Evolutionary conservation across 2,113 vertebrate genomes (phyloP).

Genomic region (Rousettus leschenaultii): DNA sequence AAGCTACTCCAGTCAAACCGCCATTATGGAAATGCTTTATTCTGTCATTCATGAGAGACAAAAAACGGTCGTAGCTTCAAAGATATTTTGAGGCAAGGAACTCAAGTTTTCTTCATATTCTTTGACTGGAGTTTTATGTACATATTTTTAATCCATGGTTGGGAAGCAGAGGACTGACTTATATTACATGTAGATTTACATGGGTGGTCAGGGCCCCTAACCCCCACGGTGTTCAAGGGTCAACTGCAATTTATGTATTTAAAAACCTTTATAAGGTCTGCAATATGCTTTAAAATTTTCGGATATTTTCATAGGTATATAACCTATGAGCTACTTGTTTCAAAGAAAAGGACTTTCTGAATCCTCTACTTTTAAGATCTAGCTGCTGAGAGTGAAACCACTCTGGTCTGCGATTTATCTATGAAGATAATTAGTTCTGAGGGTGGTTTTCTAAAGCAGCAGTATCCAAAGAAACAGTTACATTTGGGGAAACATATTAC

Average conservation of each 20-base stretch:
- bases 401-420: background rate
- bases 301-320: background rate
- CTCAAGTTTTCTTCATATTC: background rate
- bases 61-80: background rate
- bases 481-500: background rate
- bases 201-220: background rate
- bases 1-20: background rate
- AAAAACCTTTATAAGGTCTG: background rate
- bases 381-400: background rate
- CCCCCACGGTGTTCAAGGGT: background rate
- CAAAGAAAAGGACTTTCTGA: background rate
- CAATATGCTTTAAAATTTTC: background rate
- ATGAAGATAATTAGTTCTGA: background rate
- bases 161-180: background rate
- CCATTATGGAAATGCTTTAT: accelerated
- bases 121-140: background rate
- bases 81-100: background rate
- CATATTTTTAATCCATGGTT: background rate
- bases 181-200: background rate
- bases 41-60: background rate
- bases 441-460: background rate
- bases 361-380: background rate
- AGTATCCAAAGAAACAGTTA: background rate
- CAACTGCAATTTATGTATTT: background rate
- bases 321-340: background rate